Conservation (phyloP, 2,113 vertebrate genomes). For the Onychostruthus taczanowskii region DNA sequence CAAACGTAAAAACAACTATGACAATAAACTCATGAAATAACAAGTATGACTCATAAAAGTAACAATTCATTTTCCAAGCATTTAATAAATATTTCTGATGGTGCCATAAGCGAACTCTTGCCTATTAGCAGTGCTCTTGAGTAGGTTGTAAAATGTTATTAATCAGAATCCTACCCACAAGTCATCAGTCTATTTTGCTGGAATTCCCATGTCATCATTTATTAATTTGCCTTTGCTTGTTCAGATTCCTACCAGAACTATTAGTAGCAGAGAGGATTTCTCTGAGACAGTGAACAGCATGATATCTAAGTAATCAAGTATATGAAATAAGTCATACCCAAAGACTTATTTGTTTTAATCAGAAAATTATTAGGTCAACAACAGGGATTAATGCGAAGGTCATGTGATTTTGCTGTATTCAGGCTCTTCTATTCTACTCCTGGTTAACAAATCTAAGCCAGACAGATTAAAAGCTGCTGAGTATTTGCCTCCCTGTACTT, state of each 20-base stretch:
- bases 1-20: neutral
- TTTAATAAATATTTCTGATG: neutral
- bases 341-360: conserved; percentile 11
- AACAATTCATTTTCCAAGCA: neutral
- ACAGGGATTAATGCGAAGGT: neutral
- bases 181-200: conserved; percentile 12
- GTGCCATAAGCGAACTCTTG: neutral
- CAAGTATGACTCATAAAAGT: neutral
- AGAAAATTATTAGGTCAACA: neutral
- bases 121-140: neutral
- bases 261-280: neutral
- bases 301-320: conserved; percentile 22
- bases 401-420: neutral
- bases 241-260: conserved; percentile 6
- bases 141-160: conserved; percentile 1
- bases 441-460: neutral
- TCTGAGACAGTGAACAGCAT: neutral
- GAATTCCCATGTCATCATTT: conserved; percentile 39
- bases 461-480: neutral
- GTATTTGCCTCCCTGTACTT: neutral
- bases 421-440: neutral
- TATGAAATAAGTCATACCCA: neutral
- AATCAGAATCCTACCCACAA: conserved; percentile 22
- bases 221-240: conserved; percentile 41
- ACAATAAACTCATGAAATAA: neutral